Evolutionary conservation across 2,113 vertebrate genomes (phyloP).

Genomic region (Pedetes capensis): DNA sequence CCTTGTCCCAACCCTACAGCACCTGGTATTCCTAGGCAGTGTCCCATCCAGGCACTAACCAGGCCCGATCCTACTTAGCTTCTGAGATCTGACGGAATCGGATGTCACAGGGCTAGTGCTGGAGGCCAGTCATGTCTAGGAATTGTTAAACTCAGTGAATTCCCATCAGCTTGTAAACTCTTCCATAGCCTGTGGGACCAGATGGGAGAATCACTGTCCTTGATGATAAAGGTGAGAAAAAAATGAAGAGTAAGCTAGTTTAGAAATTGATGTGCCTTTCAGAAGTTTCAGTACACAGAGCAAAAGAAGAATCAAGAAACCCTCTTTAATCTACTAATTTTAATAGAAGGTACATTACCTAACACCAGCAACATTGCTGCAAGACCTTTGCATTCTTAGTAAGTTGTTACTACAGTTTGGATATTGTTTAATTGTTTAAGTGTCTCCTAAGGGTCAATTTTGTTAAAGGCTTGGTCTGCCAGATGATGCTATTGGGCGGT

Average conservation of each 20-base stretch:
- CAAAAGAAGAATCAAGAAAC: neutral
- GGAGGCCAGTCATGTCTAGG: too few relatives aligned
- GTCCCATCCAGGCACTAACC: too few relatives aligned
- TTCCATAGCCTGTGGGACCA: neutral
- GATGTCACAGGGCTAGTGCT: too few relatives aligned
- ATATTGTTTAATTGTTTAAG: neutral
- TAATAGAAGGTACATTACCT: neutral
- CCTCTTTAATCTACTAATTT: neutral
- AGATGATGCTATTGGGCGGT: neutral
- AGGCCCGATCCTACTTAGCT: too few relatives aligned
- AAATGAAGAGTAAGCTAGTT: neutral
- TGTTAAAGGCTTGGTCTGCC: neutral
- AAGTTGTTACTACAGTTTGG: neutral
- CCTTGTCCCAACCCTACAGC: too few relatives aligned
- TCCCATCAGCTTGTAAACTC: neutral
- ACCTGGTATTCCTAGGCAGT: too few relatives aligned
- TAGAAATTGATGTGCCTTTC: neutral
- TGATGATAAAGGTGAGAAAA: neutral
- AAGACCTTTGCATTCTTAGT: neutral
- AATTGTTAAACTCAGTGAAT: neutral
- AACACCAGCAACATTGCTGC: too few relatives aligned
- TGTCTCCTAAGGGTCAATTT: neutral
- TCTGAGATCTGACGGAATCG: too few relatives aligned
- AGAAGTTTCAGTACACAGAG: neutral
- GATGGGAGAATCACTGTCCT: neutral